phyloP scores from a whole-genome alignment of 2,113 vertebrate species.

The Rattus rattus region DNA sequence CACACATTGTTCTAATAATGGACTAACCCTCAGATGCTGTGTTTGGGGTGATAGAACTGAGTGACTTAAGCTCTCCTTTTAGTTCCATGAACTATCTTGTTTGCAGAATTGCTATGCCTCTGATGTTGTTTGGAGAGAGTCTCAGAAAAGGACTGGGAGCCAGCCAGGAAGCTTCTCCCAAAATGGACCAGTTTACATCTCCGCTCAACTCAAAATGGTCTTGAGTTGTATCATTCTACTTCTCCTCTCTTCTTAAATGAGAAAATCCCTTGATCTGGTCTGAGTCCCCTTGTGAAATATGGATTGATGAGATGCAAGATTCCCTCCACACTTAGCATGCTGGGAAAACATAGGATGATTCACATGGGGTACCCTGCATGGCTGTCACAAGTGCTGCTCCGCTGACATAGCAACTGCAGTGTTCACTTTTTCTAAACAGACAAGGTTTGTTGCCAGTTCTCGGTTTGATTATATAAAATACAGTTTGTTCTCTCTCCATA shows the following conservation, averaged over 20 bases:
- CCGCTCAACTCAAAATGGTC: constrained; percentile 50
- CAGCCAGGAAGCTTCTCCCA: constrained; percentile 65
- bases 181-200: constrained; percentile 69
- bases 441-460: constrained; percentile 21
- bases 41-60: constrained; percentile 64
- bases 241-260: constrained; percentile 61
- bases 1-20: constrained; percentile 74
- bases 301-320: constrained; percentile 34
- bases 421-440: constrained; percentile 18
- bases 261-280: background rate
- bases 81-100: constrained; percentile 79
- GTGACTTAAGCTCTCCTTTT: constrained; percentile 56
- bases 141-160: constrained; percentile 72
- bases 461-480: background rate
- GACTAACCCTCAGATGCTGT: constrained; percentile 68
- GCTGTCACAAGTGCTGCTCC: background rate
- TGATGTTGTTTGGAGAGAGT: constrained; percentile 80
- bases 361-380: constrained; percentile 13
- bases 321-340: constrained; percentile 5
- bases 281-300: constrained; percentile 32
- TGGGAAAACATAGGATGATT: constrained; percentile 43
- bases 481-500: background rate
- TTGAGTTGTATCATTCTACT: constrained; percentile 7
- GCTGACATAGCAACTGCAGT: constrained; percentile 8
- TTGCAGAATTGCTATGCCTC: constrained; percentile 79